Evolutionary conservation across 2,797 vertebrate species (phyloP).

Genomic region (Alauda arvensis): DNA sequence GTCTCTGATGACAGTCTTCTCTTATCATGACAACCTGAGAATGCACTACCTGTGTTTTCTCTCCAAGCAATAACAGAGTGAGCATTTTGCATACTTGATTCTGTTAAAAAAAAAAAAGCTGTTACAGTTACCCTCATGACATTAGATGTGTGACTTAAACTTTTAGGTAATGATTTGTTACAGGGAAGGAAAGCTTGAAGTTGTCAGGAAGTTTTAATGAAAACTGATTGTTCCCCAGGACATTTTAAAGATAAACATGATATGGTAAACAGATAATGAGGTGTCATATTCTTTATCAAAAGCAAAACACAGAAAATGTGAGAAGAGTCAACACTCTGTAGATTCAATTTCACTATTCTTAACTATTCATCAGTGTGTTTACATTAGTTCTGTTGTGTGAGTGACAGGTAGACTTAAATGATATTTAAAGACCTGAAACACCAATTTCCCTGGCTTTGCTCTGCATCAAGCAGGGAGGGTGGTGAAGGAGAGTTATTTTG

Average conservation of each 20-base stretch:
- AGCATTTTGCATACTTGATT: conserved; percentile 36
- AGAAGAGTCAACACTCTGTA: background rate
- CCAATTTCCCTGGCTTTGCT: background rate
- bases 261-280: background rate
- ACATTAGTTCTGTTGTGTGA: background rate
- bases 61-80: conserved; percentile 29
- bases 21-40: conserved; percentile 34
- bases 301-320: background rate
- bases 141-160: background rate
- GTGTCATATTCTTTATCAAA: background rate
- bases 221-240: background rate
- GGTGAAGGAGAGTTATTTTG: background rate
- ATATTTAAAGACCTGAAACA: background rate
- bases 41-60: conserved; percentile 35
- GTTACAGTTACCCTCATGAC: background rate
- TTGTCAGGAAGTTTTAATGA: background rate
- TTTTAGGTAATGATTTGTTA: background rate
- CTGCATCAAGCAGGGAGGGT: background rate
- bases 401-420: background rate
- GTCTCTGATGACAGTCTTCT: conserved; percentile 37
- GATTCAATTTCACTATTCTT: background rate
- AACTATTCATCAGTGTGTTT: background rate
- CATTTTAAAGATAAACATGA: background rate
- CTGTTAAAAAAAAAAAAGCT: background rate
- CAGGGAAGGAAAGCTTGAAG: background rate